Conservation (phyloP, 2,888 invertebrate genomes). For the Acrobasis repandana region DNA sequence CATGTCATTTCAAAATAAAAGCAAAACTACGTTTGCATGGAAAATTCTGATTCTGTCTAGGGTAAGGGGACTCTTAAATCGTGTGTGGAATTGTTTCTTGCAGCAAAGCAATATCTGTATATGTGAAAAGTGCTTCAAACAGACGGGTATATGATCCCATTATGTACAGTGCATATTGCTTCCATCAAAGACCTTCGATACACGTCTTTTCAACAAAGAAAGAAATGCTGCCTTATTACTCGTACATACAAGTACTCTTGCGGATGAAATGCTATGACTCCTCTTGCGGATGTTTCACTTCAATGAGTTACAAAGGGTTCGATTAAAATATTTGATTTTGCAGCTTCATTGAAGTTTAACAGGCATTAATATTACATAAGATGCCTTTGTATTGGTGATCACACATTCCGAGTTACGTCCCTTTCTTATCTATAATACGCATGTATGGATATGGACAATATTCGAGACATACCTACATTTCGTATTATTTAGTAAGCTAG, state of each 20-base stretch:
- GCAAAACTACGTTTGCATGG: too few species aligned
- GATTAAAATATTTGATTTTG: slow-evolving; percentile 9
- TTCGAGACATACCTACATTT: too few species aligned
- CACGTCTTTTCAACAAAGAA: background rate
- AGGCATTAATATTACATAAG: background rate
- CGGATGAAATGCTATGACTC: slow-evolving; percentile 5
- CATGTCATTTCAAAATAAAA: too few species aligned
- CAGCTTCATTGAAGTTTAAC: background rate
- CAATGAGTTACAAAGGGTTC: slow-evolving; percentile 4
- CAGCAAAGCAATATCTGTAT: background rate
- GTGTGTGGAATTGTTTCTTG: background rate
- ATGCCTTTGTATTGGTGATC: too few species aligned
- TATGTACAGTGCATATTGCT: slow-evolving; percentile 13
- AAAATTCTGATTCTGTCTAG: too few species aligned
- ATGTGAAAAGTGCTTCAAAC: slow-evolving; percentile 3
- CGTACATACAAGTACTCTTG: background rate
- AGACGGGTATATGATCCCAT: slow-evolving; percentile 11
- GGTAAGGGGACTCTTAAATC: too few species aligned
- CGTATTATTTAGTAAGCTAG: too few species aligned
- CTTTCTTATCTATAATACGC: too few species aligned
- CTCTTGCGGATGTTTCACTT: background rate
- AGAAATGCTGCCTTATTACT: slow-evolving; percentile 11
- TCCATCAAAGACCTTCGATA: background rate
- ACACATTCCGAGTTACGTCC: too few species aligned
- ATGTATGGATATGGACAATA: too few species aligned